Base-by-base conservation (phyloP, 2,888 invertebrate genomes). In the Liopterus haemorrhoidalis region DNA sequence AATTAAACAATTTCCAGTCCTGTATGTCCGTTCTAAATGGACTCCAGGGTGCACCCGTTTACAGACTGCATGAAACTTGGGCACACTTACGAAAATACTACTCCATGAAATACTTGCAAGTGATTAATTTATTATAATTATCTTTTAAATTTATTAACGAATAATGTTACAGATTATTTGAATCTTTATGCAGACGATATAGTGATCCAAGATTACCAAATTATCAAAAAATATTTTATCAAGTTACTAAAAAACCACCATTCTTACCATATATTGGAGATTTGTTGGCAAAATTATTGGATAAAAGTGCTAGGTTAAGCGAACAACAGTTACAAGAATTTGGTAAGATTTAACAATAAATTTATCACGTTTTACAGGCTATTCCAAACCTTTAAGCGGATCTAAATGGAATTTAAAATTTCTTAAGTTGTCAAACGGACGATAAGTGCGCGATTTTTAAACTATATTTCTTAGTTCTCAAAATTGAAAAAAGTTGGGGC, bases 1-100 rank as follows among this genome's bases (percentile, higher is more conserved):
- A 58, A 12, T 64, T 73, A 48, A 68, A 70, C 2, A 76, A 75
- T 56, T 73, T 71, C 55, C 73, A 76, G 44, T 73, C 75, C 0
- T 72, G 71, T 40, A 64, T 66, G 43, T 72, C 72, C 6, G 67
- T 76, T 25, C 49, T 76, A 14, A 64, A 67, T 18, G 75, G 74
- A 2, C 57, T 76, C 2, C 74, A 75, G 53, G 67, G 69, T 37
- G 73, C 74, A 1, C 66, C 73, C n/a, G 61, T 76, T 38, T 75
- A 71, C 51, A 60, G 72, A 49, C 55, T 75, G n/a, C 64, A 59
- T 32, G 54, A 49, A 4, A 75, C 73, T 2, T 76, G 76, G 75
- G 59, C 67, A 2, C 70, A 71, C 45, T 59, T 76, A 5, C 61
- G 73, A 20, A 68, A 61, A 50, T 67, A 69, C 49, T 74, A 75